phyloP scores from a whole-genome alignment of 2,797 vertebrate species.

The Apogon hyalosoma region DNA sequence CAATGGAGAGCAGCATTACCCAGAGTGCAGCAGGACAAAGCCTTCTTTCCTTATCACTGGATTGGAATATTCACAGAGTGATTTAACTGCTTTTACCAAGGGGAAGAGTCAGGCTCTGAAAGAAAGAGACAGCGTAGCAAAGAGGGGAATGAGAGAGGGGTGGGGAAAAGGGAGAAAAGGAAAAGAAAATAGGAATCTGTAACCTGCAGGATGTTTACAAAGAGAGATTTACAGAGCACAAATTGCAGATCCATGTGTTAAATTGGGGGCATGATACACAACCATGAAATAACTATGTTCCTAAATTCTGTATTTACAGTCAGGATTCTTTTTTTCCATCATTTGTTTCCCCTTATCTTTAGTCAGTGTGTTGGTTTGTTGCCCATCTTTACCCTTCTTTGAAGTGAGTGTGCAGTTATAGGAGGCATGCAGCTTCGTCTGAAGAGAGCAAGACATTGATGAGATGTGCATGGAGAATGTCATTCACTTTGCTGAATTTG shows the following conservation, averaged over 20 bases:
- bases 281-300: constrained; percentile 23
- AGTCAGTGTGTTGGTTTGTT: constrained; percentile 28
- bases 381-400: constrained; percentile 52
- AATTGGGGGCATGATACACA: constrained; percentile 52
- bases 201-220: constrained; percentile 62
- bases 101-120: constrained; percentile 68
- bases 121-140: constrained; percentile 52
- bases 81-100: constrained; percentile 76
- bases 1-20: constrained; percentile 83
- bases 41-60: constrained; percentile 72
- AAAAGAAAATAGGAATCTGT: constrained; percentile 36
- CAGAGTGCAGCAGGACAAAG: constrained; percentile 81
- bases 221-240: constrained; percentile 47
- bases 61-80: constrained; percentile 81
- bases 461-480: constrained; percentile 68
- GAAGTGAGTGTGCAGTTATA: constrained; percentile 58
- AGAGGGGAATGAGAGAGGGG: constrained; percentile 13
- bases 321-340: constrained; percentile 17
- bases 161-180: constrained; percentile 6
- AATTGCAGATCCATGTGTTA: constrained; percentile 46
- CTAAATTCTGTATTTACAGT: constrained; percentile 35
- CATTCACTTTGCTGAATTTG: constrained; percentile 76
- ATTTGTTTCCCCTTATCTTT: constrained; percentile 2
- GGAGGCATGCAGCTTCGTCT: constrained; percentile 35
- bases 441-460: constrained; percentile 66